Percentiles rank a stretch among this genome's conserved stretches.
phyloP scores from a whole-genome alignment of 2,888 invertebrate species.

The Thecophora atra region DNA sequence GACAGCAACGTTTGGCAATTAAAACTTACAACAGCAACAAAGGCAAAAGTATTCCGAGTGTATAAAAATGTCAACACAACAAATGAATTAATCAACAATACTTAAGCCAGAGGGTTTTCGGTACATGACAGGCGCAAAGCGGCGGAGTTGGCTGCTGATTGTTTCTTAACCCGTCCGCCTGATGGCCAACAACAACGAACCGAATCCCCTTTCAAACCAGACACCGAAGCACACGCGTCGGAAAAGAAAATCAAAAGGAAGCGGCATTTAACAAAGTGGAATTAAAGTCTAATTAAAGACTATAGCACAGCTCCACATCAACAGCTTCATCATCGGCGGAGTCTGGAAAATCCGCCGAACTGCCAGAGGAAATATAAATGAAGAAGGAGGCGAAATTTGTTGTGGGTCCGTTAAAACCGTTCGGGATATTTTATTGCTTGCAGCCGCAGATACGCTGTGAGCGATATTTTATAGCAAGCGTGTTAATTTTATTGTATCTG shows the following conservation, averaged over 20 bases:
- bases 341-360: constrained; percentile 47
- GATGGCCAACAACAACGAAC: not conserved
- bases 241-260: constrained; percentile 17
- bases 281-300: constrained; percentile 51
- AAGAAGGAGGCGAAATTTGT: constrained; percentile 39
- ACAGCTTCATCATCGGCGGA: constrained; percentile 35
- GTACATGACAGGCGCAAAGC: constrained; percentile 1
- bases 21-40: not conserved
- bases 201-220: not conserved
- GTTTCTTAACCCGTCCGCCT: constrained; percentile 25
- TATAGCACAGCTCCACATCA: constrained; percentile 40
- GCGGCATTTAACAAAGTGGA: not conserved
- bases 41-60: constrained; percentile 27
- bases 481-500: constrained; percentile 40
- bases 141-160: constrained; percentile 6
- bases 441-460: not conserved
- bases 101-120: constrained; percentile 35
- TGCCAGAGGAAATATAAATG: constrained; percentile 50
- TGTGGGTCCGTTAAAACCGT: constrained; percentile 19
- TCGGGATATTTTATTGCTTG: constrained; percentile 13
- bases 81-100: constrained; percentile 44
- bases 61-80: constrained; percentile 51
- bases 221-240: not conserved
- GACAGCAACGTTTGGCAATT: constrained; percentile 7
- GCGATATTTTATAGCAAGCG: constrained; percentile 26